These are phyloP conservation scores for Gymnobelideus leadbeateri DNA, from an alignment of 2,113 vertebrate species.

Conservation along the genomic window DNA sequence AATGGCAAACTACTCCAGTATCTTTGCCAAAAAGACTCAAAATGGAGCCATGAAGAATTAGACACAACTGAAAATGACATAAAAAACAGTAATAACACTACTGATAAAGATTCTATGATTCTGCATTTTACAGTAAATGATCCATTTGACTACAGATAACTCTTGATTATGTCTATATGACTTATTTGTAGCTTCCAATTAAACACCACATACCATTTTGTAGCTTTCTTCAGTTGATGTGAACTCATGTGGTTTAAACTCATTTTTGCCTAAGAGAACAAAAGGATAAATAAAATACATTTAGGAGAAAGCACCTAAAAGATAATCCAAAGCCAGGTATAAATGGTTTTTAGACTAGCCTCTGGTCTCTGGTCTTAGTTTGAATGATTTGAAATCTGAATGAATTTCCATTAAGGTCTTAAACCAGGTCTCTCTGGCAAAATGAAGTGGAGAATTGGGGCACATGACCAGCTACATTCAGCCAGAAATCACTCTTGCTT, in stretches of 20 bases:
- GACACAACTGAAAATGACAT: not conserved
- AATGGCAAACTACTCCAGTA: not conserved
- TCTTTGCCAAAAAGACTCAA: not conserved
- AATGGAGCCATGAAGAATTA: not conserved
- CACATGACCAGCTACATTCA: slow-evolving; percentile 13
- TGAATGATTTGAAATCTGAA: slow-evolving; percentile 21
- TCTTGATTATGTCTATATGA: not conserved
- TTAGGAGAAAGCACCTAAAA: not conserved
- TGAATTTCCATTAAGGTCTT: not conserved
- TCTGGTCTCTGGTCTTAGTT: not conserved
- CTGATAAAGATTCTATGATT: not conserved
- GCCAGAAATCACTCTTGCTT: not conserved
- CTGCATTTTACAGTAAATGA: not conserved
- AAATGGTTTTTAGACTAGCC: not conserved
- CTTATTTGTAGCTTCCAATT: not conserved
- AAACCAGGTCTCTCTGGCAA: not conserved
- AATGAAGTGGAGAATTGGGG: slow-evolving; percentile 4
- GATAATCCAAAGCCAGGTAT: not conserved
- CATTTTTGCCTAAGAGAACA: not conserved
- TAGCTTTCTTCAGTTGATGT: not conserved
- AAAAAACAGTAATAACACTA: not conserved
- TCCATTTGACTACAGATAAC: not conserved
- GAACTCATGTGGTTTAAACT: not conserved
- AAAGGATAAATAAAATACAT: not conserved
- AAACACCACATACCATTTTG: not conserved